Base-by-base conservation (phyloP, 1,140 invertebrate genomes). In the Sitobion miscanthi region DNA sequence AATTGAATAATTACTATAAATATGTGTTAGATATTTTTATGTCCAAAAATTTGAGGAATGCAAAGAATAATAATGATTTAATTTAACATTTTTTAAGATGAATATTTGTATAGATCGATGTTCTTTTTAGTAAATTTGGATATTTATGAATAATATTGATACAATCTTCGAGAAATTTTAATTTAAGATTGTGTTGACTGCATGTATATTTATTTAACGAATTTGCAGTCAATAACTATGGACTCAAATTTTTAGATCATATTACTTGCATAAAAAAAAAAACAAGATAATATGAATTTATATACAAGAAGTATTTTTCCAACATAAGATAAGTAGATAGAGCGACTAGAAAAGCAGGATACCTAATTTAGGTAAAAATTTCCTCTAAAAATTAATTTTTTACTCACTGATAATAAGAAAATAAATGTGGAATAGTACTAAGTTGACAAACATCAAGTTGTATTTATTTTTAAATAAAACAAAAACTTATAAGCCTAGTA, bases 301-400 rank as follows among this genome's bases (percentile, higher is more conserved):
- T 17, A 86, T 17, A 17, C 2, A 86, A 86, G 8, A 86, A 45
- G 42, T 86, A 42, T 47, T 86, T 30, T 86, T 54, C 1, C 47
- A 57, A 57, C 20, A 90, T 90, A 38, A 90, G 45, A 42, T 90
- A 90, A 90, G 88, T 90, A 90, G 20, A 90, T 90, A 88, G 47
- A 90, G n/a, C 62, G 88, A 90, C 88, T 90, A 90, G 88, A 90
- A 90, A 90, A 90, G 52, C n/a, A 38, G 30, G 45, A 57, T 62
- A 89, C 87, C 54, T 57, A 42, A 62, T 25, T 57, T 90, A 57
- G 23, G 35, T 90, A 38, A 57, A 42, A 42, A 90, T 42, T 21
- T 52, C 47, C n/a, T 35, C 20, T 88, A 35, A 45, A 52, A 52
- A 88, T 88, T 35, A n/a, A 88, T 35, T 52, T 38, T 54, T 90